Conservation (phyloP, 2,797 vertebrate species). For the Cuculus canorus region DNA sequence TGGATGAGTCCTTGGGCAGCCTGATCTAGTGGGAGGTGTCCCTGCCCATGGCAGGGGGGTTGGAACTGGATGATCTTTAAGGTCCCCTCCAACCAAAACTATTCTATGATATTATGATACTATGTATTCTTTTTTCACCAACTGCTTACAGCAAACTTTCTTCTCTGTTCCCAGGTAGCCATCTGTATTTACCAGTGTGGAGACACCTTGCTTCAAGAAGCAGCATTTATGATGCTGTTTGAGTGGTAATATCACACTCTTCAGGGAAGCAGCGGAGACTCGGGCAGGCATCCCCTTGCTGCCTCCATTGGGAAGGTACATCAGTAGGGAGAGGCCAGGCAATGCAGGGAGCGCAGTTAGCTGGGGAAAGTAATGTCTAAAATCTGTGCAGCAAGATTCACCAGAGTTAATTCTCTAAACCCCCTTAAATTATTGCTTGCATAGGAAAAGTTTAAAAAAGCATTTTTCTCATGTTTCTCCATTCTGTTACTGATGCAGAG, state of each 20-base stretch:
- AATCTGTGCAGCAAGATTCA: background rate
- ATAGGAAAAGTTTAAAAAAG: slow-evolving; percentile 10
- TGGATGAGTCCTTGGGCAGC: no score
- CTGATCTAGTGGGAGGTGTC: no score
- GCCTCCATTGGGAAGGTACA: background rate
- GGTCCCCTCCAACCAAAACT: no score
- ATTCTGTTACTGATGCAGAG: background rate
- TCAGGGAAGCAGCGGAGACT: background rate
- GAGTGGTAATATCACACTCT: background rate
- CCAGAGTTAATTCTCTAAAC: background rate
- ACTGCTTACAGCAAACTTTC: background rate
- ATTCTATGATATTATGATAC: no score
- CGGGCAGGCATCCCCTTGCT: background rate
- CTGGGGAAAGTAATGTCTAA: background rate
- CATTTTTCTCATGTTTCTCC: slow-evolving; percentile 32
- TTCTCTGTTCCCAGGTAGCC: background rate
- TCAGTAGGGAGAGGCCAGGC: background rate
- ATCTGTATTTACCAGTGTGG: background rate
- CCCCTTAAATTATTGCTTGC: background rate
- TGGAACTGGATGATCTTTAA: no score
- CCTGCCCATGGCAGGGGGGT: no score
- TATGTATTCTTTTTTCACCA: background rate
- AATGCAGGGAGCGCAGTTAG: background rate
- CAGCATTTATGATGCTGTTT: background rate
- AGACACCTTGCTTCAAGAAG: background rate